Conservation (phyloP, 1,140 invertebrate genomes). For the roundworm (Caenorhabditis elegans) region WBcel235 BX284605.5:13724001-13724500, state of each 20-base stretch:
- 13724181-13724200: no score
- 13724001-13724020: not conserved
- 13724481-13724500: no score
- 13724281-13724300: not conserved
- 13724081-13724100: no score
- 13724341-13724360: not conserved
- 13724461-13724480: not conserved
- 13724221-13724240: no score
- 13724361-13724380: not conserved
- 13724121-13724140: no score
- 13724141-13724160: no score
- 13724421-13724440: not conserved
- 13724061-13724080: no score
- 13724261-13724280: not conserved
- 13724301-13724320: not conserved
- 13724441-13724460: not conserved
- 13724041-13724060: no score
- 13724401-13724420: not conserved
- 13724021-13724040: not conserved
- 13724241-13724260: not conserved
- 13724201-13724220: no score
- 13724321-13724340: not conserved
- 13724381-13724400: not conserved
- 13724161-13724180: no score
- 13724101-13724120: no score